Percentiles rank a stretch among this genome's conserved stretches.
Evolutionary conservation across 2,888 invertebrate species (phyloP).

Genomic region (Priapulus caudatus): DNA sequence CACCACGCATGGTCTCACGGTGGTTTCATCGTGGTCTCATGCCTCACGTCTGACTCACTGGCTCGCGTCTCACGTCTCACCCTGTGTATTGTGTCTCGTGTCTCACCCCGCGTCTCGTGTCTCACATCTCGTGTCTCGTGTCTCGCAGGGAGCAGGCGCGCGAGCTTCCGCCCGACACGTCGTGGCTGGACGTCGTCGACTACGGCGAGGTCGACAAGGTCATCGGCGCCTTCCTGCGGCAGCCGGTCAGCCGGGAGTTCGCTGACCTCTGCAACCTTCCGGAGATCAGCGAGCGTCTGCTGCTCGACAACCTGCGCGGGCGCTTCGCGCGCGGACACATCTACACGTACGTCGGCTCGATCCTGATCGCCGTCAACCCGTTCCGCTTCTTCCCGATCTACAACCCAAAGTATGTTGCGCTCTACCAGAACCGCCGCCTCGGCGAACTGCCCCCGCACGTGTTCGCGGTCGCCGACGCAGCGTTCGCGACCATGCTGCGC

Average conservation of each 20-base stretch:
- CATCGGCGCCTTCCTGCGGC: conserved; percentile 80
- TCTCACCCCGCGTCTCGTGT: too few species aligned
- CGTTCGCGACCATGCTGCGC: conserved; percentile 85
- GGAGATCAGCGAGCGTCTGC: conserved; percentile 82
- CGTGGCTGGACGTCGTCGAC: conserved; percentile 66
- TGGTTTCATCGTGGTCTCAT: too few species aligned
- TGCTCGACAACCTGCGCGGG: conserved; percentile 69
- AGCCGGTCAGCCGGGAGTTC: conserved; percentile 77
- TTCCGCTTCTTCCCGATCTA: conserved; percentile 83
- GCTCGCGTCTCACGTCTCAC: too few species aligned
- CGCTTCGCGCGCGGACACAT: conserved; percentile 66
- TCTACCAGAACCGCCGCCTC: conserved; percentile 82
- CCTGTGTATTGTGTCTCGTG: too few species aligned
- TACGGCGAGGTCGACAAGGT: conserved; percentile 75
- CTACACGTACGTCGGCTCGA: conserved; percentile 90
- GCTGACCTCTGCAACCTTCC: conserved; percentile 90
- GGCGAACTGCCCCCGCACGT: conserved; percentile 90
- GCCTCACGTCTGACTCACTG: too few species aligned
- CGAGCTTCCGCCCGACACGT: conserved; percentile 24
- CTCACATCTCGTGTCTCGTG: conserved; percentile 37
- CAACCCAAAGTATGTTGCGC: conserved; percentile 89
- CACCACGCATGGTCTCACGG: too few species aligned
- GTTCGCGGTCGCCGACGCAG: conserved; percentile 87
- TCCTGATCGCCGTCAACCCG: conserved; percentile 78
- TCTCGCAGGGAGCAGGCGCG: conserved; percentile 73